phyloP scores from a whole-genome alignment of 2,113 vertebrate species.

The Oncorhynchus keta region DNA sequence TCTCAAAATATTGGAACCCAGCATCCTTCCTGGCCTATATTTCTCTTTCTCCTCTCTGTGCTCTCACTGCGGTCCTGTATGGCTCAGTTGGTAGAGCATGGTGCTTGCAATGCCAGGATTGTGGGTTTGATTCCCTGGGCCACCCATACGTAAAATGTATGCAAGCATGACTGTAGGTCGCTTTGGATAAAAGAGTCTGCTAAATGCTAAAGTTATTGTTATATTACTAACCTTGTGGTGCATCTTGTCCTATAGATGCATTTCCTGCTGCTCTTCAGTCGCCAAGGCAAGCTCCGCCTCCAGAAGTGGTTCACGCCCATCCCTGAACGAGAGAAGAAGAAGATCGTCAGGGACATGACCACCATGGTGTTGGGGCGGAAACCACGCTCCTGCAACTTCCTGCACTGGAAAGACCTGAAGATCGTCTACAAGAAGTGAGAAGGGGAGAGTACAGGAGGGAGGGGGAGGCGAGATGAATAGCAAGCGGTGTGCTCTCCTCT shows the following conservation, averaged over 20 bases:
- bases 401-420: constrained; percentile 97
- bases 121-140: no score
- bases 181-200: no score
- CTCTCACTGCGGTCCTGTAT: no score
- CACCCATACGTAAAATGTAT: no score
- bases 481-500: no score
- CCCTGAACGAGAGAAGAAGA: constrained; percentile 92
- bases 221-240: neutral
- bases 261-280: constrained; percentile 96
- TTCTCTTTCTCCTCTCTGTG: neutral
- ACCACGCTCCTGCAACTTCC: constrained; percentile 90
- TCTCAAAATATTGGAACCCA: neutral
- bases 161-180: no score
- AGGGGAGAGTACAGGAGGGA: neutral
- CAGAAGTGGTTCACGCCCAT: constrained; percentile 95
- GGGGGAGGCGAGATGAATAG: no score
- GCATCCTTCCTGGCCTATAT: neutral
- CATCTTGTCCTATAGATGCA: constrained; percentile 77
- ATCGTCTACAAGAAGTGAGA: constrained; percentile 94
- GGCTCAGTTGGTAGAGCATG: no score
- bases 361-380: constrained; percentile 85
- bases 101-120: no score
- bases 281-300: constrained; percentile 93
- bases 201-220: no score
- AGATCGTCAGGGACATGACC: constrained; percentile 90